A percentile compares a stretch with the other conserved stretches of the same genome.
Evolutionary conservation across 2,113 vertebrate genomes (phyloP).

Genomic region (Hiodon alosoides): DNA sequence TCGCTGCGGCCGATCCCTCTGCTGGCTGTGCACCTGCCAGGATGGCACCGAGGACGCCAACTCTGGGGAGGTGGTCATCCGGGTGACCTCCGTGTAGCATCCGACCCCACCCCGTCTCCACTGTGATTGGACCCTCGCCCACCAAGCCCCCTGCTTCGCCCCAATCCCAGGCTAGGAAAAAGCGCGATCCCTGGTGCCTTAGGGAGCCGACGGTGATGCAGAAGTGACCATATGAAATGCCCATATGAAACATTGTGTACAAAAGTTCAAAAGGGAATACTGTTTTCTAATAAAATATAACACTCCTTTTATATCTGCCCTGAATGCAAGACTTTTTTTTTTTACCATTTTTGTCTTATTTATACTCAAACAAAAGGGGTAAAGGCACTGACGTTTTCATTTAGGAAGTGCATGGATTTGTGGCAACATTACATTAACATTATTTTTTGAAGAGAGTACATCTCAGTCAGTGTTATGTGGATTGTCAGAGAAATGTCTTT

Average conservation of each 20-base stretch:
- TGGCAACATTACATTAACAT: neutral
- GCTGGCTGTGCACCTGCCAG: slow-evolving; percentile 69
- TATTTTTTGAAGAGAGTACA: neutral
- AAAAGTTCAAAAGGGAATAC: neutral
- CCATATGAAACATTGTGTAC: neutral
- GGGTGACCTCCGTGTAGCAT: slow-evolving; percentile 82
- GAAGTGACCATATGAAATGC: neutral
- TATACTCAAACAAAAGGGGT: neutral
- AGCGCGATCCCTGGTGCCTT: neutral
- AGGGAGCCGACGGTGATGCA: neutral
- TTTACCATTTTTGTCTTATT: neutral
- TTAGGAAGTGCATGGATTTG: neutral
- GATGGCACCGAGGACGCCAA: slow-evolving; percentile 65
- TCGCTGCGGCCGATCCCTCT: slow-evolving; percentile 72
- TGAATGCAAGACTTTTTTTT: slow-evolving; percentile 14
- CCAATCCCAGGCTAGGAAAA: neutral
- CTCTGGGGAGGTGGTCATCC: slow-evolving; percentile 83
- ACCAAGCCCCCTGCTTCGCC: neutral
- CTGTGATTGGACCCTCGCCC: slow-evolving; percentile 13
- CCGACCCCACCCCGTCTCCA: neutral
- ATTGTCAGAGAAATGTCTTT: neutral
- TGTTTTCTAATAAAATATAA: slow-evolving; percentile 2
- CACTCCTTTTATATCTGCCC: slow-evolving; percentile 16
- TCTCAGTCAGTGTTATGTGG: neutral
- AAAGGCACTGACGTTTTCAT: neutral